These are phyloP conservation scores for Caradrina kadenii DNA, from an alignment of 2,888 invertebrate genomes.

Conservation along the genomic window DNA sequence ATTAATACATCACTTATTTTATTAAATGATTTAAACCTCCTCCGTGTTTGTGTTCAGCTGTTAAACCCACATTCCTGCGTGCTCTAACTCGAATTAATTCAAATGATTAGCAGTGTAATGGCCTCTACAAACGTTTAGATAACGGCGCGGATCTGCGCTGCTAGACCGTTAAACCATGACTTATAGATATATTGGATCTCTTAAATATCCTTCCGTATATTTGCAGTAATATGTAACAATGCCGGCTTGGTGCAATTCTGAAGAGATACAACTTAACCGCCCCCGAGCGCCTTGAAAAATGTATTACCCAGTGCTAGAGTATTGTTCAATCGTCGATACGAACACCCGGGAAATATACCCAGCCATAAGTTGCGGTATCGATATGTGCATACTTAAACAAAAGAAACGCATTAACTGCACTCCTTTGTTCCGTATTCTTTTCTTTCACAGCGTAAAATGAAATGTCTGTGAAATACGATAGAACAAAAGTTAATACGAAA, in stretches of 20 bases:
- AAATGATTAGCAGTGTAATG: constrained; percentile 55
- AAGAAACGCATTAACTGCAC: constrained; percentile 52
- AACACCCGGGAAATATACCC: constrained; percentile 65
- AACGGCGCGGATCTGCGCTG: constrained; percentile 32
- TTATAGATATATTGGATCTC: constrained; percentile 62
- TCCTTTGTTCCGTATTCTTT: constrained; percentile 44
- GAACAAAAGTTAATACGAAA: constrained; percentile 37
- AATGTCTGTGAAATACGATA: constrained; percentile 38
- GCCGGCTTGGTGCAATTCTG: constrained; percentile 71
- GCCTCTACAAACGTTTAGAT: constrained; percentile 42
- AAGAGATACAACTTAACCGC: constrained; percentile 71
- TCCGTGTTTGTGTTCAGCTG: constrained; percentile 52
- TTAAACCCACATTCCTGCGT: constrained; percentile 26
- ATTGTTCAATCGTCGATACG: constrained; percentile 75
- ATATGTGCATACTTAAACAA: constrained; percentile 67
- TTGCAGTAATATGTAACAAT: constrained; percentile 65
- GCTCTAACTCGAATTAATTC: constrained; percentile 39
- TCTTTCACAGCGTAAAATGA: constrained; percentile 26
- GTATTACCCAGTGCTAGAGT: constrained; percentile 66
- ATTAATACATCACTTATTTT: constrained; percentile 90
- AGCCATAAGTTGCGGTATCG: constrained; percentile 74
- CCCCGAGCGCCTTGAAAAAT: constrained; percentile 77
- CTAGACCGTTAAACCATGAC: constrained; percentile 51
- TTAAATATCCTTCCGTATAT: constrained; percentile 61
- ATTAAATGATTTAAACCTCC: constrained; percentile 87